Conservation (phyloP, 1,140 invertebrate species). For the Conus betulinus region DNA sequence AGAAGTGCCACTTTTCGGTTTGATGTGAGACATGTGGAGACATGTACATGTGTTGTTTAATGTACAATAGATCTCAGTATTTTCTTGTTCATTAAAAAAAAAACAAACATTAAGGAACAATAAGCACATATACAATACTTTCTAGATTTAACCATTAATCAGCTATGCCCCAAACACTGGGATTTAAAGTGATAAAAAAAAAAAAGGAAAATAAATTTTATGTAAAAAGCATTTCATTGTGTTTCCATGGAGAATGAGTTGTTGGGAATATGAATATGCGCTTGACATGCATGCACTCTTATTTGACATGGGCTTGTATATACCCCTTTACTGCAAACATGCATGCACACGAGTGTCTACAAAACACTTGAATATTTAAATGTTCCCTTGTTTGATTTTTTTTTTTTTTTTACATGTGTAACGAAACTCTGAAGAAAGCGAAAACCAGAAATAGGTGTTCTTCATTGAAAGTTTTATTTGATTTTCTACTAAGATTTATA, state of each 20-base stretch:
- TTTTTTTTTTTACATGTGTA: too few species aligned
- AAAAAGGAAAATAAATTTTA: slow-evolving; percentile 37
- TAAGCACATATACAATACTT: slow-evolving; percentile 25
- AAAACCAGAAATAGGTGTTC: too few species aligned
- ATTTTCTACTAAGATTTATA: too few species aligned
- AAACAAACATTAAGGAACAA: slow-evolving; percentile 23
- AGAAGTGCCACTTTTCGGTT: not conserved
- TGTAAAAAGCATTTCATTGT: slow-evolving; percentile 33
- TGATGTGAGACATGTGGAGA: slow-evolving; percentile 27
- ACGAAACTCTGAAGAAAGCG: too few species aligned
- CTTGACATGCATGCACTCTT: too few species aligned
- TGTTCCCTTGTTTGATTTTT: too few species aligned
- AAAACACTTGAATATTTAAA: too few species aligned
- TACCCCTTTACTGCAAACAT: too few species aligned
- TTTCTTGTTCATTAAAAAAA: slow-evolving; percentile 16
- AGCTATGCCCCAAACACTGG: slow-evolving; percentile 34
- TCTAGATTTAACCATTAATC: slow-evolving; percentile 39
- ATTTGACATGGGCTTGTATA: too few species aligned
- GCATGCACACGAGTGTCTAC: too few species aligned
- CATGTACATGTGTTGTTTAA: slow-evolving; percentile 34
- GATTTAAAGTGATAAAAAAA: slow-evolving; percentile 42
- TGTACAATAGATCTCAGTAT: slow-evolving; percentile 39
- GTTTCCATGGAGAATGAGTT: not conserved
- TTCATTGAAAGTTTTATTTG: too few species aligned
- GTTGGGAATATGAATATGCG: too few species aligned